These are phyloP conservation scores for Rhorus exstirpatorius DNA, from an alignment of 2,888 invertebrate species.

Conservation along the genomic window DNA sequence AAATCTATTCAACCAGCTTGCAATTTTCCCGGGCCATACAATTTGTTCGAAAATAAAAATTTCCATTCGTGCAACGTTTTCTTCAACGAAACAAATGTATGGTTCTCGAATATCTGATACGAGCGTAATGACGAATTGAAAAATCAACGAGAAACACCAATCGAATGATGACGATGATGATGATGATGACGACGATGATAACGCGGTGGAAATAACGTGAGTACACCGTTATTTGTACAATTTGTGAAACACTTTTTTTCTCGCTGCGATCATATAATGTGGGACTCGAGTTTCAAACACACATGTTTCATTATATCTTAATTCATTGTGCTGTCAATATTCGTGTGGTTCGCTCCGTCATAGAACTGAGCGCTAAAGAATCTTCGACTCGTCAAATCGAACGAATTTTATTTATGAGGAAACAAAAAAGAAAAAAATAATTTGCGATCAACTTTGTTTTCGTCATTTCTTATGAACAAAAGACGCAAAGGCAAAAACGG, in stretches of 20 bases:
- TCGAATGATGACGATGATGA: slow-evolving; percentile 2
- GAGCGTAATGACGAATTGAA: neutral
- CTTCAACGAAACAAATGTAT: neutral
- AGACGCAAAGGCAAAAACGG: too few relatives aligned
- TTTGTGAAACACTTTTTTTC: slow-evolving; percentile 34
- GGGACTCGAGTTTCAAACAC: slow-evolving; percentile 3
- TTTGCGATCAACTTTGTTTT: too few relatives aligned
- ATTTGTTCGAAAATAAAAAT: too few relatives aligned
- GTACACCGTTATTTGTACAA: slow-evolving; percentile 36
- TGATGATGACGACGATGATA: neutral
- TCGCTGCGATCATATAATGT: neutral
- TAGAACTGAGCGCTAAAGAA: neutral
- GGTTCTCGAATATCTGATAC: neutral
- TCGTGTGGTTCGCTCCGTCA: slow-evolving; percentile 1
- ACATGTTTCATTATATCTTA: slow-evolving; percentile 1
- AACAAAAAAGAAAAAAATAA: neutral
- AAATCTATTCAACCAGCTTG: too few relatives aligned
- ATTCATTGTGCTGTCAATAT: slow-evolving; percentile 7
- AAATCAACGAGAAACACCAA: neutral
- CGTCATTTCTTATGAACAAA: too few relatives aligned
- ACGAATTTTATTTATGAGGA: neutral
- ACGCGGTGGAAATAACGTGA: neutral
- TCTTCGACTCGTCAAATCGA: neutral
- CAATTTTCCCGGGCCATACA: too few relatives aligned
- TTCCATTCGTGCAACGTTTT: too few relatives aligned